These are phyloP conservation scores for Pongo abelii DNA, from an alignment of 2,113 vertebrate species.

Conservation along the genomic window DNA sequence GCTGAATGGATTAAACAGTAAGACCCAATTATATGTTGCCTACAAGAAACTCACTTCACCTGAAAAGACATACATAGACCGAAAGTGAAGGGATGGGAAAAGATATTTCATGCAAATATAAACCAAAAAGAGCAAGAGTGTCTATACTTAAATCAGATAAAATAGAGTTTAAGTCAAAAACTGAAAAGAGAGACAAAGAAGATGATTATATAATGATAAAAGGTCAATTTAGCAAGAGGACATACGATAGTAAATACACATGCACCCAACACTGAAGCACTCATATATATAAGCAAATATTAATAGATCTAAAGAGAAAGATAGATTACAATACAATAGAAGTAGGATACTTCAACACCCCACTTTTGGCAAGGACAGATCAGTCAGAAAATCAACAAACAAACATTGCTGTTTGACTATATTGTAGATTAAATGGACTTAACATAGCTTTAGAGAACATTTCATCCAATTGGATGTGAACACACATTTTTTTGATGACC, in stretches of 20 bases:
- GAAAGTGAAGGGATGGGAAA: background rate
- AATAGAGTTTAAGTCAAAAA: background rate
- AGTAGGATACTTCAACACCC: background rate
- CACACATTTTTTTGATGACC: background rate
- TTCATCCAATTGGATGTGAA: background rate
- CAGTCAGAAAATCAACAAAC: background rate
- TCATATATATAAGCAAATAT: background rate
- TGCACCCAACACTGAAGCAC: background rate
- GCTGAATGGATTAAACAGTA: background rate
- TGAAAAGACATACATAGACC: background rate
- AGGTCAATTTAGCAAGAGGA: background rate
- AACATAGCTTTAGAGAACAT: background rate
- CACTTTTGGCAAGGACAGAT: background rate
- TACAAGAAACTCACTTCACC: background rate
- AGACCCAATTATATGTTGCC: background rate
- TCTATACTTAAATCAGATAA: background rate
- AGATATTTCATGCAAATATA: background rate
- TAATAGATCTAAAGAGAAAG: background rate
- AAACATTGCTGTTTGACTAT: background rate
- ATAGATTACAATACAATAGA: background rate
- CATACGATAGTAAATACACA: background rate
- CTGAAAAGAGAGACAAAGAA: background rate
- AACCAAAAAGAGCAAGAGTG: background rate
- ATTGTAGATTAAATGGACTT: background rate
- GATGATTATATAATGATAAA: background rate